phyloP scores from a whole-genome alignment of 1,140 invertebrate genomes.

The Sinonovacula constricta region DNA sequence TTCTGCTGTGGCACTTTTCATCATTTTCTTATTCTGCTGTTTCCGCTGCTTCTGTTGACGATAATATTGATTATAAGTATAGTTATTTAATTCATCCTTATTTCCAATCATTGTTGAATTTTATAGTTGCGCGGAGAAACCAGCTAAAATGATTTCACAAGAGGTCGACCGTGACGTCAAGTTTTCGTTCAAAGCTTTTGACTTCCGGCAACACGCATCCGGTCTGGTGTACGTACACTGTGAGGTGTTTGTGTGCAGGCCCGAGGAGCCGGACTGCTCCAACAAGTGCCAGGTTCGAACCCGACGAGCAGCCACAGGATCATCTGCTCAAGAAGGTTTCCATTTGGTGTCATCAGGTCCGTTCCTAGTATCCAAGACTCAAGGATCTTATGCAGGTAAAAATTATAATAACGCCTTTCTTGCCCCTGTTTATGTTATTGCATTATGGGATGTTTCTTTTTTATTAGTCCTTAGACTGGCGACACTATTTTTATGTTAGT shows the following conservation, averaged over 20 bases:
- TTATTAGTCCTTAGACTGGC: too few relatives aligned
- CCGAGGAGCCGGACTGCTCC: constrained; percentile 5
- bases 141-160: constrained; percentile 17
- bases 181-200: constrained; percentile 44
- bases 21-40: not conserved
- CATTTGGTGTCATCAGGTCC: constrained; percentile 39
- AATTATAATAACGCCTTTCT: too few relatives aligned
- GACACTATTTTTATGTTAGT: too few relatives aligned
- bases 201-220: constrained; percentile 42
- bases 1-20: not conserved
- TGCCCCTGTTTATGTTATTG: too few relatives aligned
- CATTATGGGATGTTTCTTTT: too few relatives aligned
- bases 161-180: constrained; percentile 20
- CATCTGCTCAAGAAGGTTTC: not conserved
- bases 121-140: constrained; percentile 36
- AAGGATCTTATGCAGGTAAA: too few relatives aligned
- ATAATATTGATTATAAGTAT: not conserved
- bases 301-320: constrained; percentile 1
- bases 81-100: not conserved
- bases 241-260: constrained; percentile 35
- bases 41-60: not conserved
- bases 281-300: constrained; percentile 14
- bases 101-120: too few relatives aligned
- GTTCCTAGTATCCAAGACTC: constrained; percentile 23
- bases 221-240: constrained; percentile 45